Evolutionary conservation across 2,113 vertebrate species (phyloP).

Genomic region (Plotosus lineatus): DNA sequence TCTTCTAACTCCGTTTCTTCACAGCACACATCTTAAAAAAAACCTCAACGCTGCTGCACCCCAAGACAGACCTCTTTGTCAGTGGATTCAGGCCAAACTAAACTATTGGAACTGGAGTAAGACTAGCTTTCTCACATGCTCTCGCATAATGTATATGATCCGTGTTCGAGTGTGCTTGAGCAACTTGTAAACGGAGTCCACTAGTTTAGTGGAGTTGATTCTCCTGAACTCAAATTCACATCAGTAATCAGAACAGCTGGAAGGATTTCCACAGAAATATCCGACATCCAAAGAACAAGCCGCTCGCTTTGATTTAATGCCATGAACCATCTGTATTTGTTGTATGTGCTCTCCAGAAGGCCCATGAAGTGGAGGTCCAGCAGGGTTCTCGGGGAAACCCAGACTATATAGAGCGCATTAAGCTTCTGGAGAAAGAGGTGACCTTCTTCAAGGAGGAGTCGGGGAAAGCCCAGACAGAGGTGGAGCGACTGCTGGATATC

Average conservation of each 20-base stretch:
- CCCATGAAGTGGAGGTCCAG: conserved; percentile 88
- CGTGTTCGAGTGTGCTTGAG: neutral
- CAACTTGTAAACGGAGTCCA: neutral
- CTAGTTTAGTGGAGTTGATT: neutral
- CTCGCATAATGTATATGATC: neutral
- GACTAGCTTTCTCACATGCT: neutral
- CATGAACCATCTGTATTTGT: too few relatives aligned
- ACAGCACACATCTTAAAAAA: neutral
- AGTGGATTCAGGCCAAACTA: neutral
- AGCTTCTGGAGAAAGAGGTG: conserved; percentile 94
- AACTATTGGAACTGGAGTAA: neutral
- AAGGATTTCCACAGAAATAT: neutral
- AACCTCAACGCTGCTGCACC: neutral
- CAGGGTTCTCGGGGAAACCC: conserved; percentile 89
- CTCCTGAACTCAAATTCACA: neutral
- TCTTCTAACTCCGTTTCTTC: neutral
- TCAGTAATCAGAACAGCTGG: neutral
- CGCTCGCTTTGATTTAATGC: neutral
- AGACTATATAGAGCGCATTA: conserved; percentile 87
- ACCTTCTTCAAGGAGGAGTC: conserved; percentile 91
- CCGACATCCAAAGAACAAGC: neutral
- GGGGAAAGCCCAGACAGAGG: conserved; percentile 88
- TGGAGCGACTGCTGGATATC: conserved; percentile 94
- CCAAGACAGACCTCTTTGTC: neutral
- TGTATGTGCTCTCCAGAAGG: conserved; percentile 70